Base-by-base conservation (phyloP, 1,140 invertebrate species). In the Bombus ignitus region DNA sequence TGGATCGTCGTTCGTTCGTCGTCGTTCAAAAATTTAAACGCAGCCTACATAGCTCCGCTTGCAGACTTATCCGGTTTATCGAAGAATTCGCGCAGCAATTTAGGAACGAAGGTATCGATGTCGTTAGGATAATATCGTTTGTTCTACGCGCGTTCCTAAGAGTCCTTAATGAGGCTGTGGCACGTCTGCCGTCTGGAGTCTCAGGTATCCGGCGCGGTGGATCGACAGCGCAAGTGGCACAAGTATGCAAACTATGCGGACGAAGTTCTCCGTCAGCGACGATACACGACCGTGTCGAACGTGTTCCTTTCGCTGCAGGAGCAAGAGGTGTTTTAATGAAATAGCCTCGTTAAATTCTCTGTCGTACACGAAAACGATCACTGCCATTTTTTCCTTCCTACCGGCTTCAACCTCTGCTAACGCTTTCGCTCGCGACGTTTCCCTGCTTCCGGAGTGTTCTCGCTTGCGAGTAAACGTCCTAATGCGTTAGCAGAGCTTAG, bases 191-290 rank as follows among this genome's bases (percentile, higher is more conserved):
- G 88, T 75, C 81, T 82, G 71, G 81, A 79, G 89, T 79, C 85
- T 83, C 81, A 62, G 88, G 85, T 90, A 89, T 87, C 81, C 74
- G 88, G 83, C 32, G 81, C 70, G 80, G 71, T 62, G 74, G 85
- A 87, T 87, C 85, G 70, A 81, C 81, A 44, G 68, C 35, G 71
- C n/a, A 90, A 89, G 81, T 87, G 77, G 62, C 81, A 85, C 72
- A 87, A 86, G 81, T 87, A 90, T 70, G 89, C 89, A 68, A 89
- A 90, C 88, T 90, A 90, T 90, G 89, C 87, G 73, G 79, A 57
- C 74, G 47, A 74, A 89, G 78, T 85, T 74, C 71, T 75, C 74
- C 68, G 59, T 73, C 75, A 47, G 10, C 70, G 78, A 78, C 89
- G 88, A 87, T 87, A 82, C 81, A 87, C 47, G 39, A 13, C 6